A percentile compares a stretch with the other conserved stretches of the same genome.
Conservation (phyloP, 2,888 invertebrate genomes). For the Clanis bilineata region DNA sequence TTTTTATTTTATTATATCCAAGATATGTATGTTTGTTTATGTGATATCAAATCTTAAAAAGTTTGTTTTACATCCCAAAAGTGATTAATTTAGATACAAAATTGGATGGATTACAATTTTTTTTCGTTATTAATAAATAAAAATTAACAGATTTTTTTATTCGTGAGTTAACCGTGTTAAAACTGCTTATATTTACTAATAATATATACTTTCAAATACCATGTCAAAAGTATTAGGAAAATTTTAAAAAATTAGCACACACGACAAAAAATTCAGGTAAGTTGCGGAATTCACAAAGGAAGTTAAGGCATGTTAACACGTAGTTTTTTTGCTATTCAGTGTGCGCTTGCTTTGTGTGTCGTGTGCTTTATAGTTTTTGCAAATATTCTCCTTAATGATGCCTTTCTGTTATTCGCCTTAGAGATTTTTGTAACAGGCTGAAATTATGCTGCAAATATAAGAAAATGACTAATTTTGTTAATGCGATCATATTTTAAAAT, state of each 20-base stretch:
- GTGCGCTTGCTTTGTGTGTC: constrained; percentile 35
- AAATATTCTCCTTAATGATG: constrained; percentile 24
- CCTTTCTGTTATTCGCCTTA: constrained; percentile 30
- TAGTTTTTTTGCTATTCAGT: constrained; percentile 25
- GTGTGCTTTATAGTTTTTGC: constrained; percentile 35
- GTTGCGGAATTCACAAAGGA: constrained; percentile 11
- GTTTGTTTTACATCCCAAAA: too few relatives aligned
- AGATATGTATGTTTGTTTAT: too few relatives aligned
- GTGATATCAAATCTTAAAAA: too few relatives aligned
- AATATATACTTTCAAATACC: background rate
- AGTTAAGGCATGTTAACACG: constrained; percentile 29
- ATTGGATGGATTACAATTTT: constrained; percentile 57
- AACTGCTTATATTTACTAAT: background rate
- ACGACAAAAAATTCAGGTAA: constrained; percentile 24
- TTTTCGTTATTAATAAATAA: constrained; percentile 45
- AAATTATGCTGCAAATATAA: background rate
- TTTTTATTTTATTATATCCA: too few relatives aligned
- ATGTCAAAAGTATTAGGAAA: background rate
- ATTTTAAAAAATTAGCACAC: background rate
- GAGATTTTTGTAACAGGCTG: constrained; percentile 36
- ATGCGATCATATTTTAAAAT: background rate
- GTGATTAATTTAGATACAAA: constrained; percentile 40
- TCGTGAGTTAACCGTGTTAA: background rate
- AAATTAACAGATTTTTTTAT: constrained; percentile 14
- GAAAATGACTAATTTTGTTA: background rate